Conservation (phyloP, 2,888 invertebrate genomes). For the Ernsta delagoae region DNA sequence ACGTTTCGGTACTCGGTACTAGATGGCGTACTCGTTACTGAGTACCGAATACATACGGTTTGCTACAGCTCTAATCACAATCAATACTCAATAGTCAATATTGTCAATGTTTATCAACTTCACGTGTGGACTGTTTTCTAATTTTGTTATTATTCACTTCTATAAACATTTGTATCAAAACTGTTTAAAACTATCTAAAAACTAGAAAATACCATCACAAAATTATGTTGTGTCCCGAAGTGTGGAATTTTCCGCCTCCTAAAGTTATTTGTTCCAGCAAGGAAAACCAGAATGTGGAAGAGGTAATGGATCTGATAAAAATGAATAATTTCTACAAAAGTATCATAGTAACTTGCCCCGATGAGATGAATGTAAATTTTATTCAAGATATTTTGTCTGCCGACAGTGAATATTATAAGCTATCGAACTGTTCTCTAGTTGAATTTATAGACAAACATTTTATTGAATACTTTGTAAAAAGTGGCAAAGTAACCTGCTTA, state of each 20-base stretch:
- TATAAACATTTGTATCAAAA: no score
- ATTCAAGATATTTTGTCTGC: constrained; percentile 61
- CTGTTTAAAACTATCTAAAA: no score
- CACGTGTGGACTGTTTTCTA: no score
- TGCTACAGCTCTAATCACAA: no score
- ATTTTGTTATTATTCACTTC: no score
- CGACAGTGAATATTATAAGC: constrained; percentile 70
- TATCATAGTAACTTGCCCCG: constrained; percentile 69
- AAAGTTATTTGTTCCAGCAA: constrained; percentile 59
- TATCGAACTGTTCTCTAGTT: constrained; percentile 57
- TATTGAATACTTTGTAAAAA: constrained; percentile 68
- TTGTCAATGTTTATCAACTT: no score
- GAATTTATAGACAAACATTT: constrained; percentile 65
- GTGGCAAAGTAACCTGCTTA: constrained; percentile 65
- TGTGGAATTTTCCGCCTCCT: constrained; percentile 67
- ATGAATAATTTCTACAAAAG: constrained; percentile 71
- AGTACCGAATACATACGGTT: no score
- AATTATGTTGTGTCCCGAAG: constrained; percentile 71
- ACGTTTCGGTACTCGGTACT: no score
- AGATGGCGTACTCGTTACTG: no score
- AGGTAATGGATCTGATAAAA: constrained; percentile 51
- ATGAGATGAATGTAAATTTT: constrained; percentile 61
- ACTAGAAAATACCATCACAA: background rate
- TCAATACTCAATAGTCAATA: no score
- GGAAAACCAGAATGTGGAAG: constrained; percentile 51